Evolutionary conservation across 2,113 vertebrate species (phyloP), one percentile per base, ranked within the genome.

Genomic region (Grantiella picta): DNA sequence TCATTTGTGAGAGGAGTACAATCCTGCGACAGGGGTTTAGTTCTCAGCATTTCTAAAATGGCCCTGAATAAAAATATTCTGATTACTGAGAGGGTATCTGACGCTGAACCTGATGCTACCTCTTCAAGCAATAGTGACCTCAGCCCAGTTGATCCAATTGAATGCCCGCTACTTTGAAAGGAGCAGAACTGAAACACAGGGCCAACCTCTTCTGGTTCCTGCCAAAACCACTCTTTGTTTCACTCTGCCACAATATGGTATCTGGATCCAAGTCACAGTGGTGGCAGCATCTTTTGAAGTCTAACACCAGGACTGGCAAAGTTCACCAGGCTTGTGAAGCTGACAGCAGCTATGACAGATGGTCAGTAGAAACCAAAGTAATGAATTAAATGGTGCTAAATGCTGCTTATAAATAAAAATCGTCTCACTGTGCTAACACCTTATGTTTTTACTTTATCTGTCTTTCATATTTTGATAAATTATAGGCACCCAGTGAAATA

Each of bases 291-390:
- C 83, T 89, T 92, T 89, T 87, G 60, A 83, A 91, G 91, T 76
- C 92, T 89, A 78, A 84, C 92, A 90, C 85, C n/a, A 77, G 52
- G 47, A 93, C 86, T 90, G 72, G 60, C 79, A 70, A 90, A 95
- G 92, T 93, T 93, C 82, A 73, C 0, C 1, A 75, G 69, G 45
- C 57, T 61, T 47, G 49, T 56, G 44, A 90, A 91, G 86, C 91
- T 75, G 86, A 59, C 83, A 96, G 83, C 72, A 91, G 91, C 83
- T 81, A 50, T 60, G 91, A 90, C 94, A 96, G 92, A 94, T 95
- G 96, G 92, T 50, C 94, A 95, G 65, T 11, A 71, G 83, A 71
- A 92, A 68, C 28, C 6, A 16, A 84, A 72, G 36, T 68, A 33
- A 35, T 64, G 65, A 91, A 86, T 83, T 89, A 94, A 92, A 79